Base-by-base conservation (phyloP, 2,888 invertebrate species). In the Drosophila anceps region DNA sequence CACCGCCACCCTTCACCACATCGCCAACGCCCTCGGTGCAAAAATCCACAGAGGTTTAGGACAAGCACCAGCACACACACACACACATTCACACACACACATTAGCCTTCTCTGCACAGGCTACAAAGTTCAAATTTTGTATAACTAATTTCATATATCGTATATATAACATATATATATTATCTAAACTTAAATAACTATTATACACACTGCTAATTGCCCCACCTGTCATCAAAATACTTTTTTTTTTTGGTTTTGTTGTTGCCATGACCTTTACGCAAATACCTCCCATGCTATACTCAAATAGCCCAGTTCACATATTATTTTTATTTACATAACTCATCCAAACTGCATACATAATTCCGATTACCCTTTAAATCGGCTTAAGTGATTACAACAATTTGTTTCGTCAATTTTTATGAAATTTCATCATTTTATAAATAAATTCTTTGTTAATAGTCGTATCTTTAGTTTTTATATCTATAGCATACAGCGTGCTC, bases 31-130 rank as follows among this genome's bases (percentile, higher is more conserved):
- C 93, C 44, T 91, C 91, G 35, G 81, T 88, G 68, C 92, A 91
- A 76, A 92, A 89, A 78, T 93, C 93, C 62, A 93, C 93, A 8
- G 93, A 93, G 86, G 93, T 93, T 67, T 93, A 92, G 91, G 35
- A 46, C 50, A 48, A 43, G 65, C 35, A 53, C 39, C 4, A 15
- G 27, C 43, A 57, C 27, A 43, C 39, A 51, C 20, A 75, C 35
- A 54, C 37, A 58, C 29, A 43, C 20, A 46, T 18, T 53, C 29
- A 55, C 35, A 51, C 27, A 50, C 27, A 35, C 41, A 31, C 33
- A 53, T 55, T 63, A 57, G 79, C 69, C 76, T 69, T 48, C 63
- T 50, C 68, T 69, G 75, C 65, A 55, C 81, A 75, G 87, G 87
- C 86, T 90, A 69, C 58, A 76, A 84, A 90, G 90, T 89, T 90